phyloP scores from a whole-genome alignment of 2,797 vertebrate genomes.

The Cossypha niveicapilla region DNA sequence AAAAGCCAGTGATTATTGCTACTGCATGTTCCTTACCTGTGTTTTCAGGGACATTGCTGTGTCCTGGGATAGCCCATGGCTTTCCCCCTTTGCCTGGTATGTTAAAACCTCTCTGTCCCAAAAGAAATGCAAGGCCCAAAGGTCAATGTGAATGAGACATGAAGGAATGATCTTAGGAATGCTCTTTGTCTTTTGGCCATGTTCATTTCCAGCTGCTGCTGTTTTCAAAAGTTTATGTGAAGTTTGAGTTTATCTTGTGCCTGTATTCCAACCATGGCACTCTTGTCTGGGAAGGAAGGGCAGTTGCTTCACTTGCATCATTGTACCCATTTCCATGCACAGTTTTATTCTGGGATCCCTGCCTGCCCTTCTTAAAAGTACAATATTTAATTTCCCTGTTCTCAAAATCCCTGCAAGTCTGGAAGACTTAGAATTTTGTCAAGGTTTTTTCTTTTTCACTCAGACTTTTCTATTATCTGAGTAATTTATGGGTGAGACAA shows the following conservation, averaged over 20 bases:
- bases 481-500: neutral
- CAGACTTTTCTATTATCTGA: neutral
- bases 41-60: neutral
- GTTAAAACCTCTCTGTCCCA: neutral
- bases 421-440: neutral
- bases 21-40: accelerated
- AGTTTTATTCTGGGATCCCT: neutral
- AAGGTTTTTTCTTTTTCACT: neutral
- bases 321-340: neutral
- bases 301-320: neutral
- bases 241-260: neutral
- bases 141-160: neutral
- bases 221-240: neutral
- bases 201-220: neutral
- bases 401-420: neutral
- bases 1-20: neutral
- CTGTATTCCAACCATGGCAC: neutral
- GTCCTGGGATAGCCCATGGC: neutral
- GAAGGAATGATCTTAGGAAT: neutral
- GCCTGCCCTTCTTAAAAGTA: neutral
- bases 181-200: neutral
- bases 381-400: neutral
- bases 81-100: neutral
- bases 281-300: neutral
- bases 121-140: neutral